A percentile compares a stretch with the other conserved stretches of the same genome.
Conservation (phyloP, 2,888 invertebrate genomes). For the Drosophila parthenogenetica region DNA sequence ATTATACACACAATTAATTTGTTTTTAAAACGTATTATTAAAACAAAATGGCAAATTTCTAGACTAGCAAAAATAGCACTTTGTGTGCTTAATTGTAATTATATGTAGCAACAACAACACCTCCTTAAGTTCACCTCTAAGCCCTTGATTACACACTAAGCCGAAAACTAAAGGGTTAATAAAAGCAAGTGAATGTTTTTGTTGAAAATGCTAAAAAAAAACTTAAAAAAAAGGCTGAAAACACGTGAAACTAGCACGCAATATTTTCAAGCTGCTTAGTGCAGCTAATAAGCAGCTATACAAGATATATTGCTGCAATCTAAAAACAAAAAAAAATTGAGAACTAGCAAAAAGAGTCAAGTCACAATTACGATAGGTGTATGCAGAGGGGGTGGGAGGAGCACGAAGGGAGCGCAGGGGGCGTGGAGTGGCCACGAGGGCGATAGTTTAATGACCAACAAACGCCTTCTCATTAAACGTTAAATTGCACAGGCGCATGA, state of each 20-base stretch:
- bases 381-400: not conserved
- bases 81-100: conserved; percentile 8
- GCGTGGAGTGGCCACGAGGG: conserved; percentile 33
- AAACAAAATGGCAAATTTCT: not conserved
- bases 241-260: conserved; percentile 71
- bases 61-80: not conserved
- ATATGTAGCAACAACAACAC: too few species aligned
- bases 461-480: conserved; percentile 81
- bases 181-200: too few species aligned
- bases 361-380: conserved; percentile 63
- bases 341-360: conserved; percentile 59
- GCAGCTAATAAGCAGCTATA: conserved; percentile 61
- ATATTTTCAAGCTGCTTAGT: conserved; percentile 67
- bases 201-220: too few species aligned
- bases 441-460: conserved; percentile 74
- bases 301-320: conserved; percentile 48
- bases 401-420: not conserved
- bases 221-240: conserved; percentile 24
- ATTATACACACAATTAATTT: not conserved
- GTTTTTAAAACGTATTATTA: not conserved
- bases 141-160: conserved; percentile 60
- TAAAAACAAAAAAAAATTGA: conserved; percentile 30
- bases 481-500: conserved; percentile 77
- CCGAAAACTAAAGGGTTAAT: conserved; percentile 40
- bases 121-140: conserved; percentile 50